Evolutionary conservation across 2,888 invertebrate genomes (phyloP).

Genomic region (Exocentrus adspersus): DNA sequence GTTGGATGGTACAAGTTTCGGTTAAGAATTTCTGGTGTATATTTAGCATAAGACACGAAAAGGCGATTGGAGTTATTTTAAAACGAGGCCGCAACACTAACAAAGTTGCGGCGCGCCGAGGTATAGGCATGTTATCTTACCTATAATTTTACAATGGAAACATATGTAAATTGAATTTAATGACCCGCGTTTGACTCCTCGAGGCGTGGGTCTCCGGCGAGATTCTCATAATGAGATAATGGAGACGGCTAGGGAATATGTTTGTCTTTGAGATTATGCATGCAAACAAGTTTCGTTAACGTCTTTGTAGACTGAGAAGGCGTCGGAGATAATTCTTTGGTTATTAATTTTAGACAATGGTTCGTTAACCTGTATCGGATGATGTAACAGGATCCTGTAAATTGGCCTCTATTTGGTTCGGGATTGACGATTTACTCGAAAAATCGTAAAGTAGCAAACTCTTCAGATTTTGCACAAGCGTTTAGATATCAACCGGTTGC

Average conservation of each 20-base stretch:
- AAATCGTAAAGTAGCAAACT: too few relatives aligned
- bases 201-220: constrained; percentile 14
- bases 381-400: neutral
- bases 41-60: neutral
- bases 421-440: too few relatives aligned
- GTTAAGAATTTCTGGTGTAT: neutral
- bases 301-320: constrained; percentile 15
- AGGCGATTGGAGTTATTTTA: constrained; percentile 15
- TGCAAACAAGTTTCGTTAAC: constrained; percentile 25
- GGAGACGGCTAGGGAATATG: constrained; percentile 12
- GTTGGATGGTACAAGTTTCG: neutral
- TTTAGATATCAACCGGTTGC: too few relatives aligned
- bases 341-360: constrained; percentile 21
- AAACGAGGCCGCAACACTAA: constrained; percentile 14
- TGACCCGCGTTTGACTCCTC: constrained; percentile 11
- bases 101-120: neutral
- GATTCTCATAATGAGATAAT: constrained; percentile 23
- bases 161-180: constrained; percentile 23
- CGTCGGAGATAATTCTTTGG: constrained; percentile 7
- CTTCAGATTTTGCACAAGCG: too few relatives aligned
- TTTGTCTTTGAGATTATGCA: constrained; percentile 22
- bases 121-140: neutral
- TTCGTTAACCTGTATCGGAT: constrained; percentile 12
- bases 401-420: too few relatives aligned
- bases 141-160: constrained; percentile 18